Base-by-base conservation (phyloP, 2,888 invertebrate species). In the Anagyrus pseudococci region DNA sequence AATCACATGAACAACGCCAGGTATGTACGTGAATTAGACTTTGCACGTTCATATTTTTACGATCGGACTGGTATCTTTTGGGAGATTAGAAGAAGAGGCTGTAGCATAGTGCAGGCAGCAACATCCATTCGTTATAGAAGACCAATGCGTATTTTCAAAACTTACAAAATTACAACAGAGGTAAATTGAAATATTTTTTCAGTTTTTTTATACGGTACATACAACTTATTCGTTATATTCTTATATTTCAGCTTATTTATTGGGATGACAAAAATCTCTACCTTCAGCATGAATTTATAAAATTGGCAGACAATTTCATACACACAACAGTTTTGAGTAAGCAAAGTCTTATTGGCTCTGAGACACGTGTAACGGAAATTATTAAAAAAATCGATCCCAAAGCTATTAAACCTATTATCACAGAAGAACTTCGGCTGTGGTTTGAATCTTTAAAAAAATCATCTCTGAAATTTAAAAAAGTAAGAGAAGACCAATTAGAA, bases 1-100 rank as follows among this genome's bases (percentile, higher is more conserved):
- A 85, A 86, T 15, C 94, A 95, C 79, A 95, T 95, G 94, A 96
- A 95, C 81, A 95, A 95, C 77, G 91, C 93, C 0, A 85, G 94
- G n/a, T 95, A 92, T 73, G 82, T 94, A 6, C 84, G 95, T 3
- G 94, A 94, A 77, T 82, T 93, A 72, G 95, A 95, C 81, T 94
- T 95, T 78, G 94, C 91, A 0, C 84, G 94, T 62, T 91, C 93
- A 76, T 89, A 92, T 74, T 92, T 90, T 79, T 93, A 91, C 74
- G 89, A 90, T 56, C 83, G 89, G 61, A 88, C 88, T 3, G 91
- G 92, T 7, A 84, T 93, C 7, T 91, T 89, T 70, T 82, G 82
- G 4, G 87, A 86, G 69, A 85, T 92, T 29, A 84, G 81, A 41
- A 84, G 84, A 25, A 83, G 82, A 0, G 83, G 85, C 6, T 92